phyloP scores from a whole-genome alignment of 2,888 invertebrate genomes.

The Spisula subtruncata region DNA sequence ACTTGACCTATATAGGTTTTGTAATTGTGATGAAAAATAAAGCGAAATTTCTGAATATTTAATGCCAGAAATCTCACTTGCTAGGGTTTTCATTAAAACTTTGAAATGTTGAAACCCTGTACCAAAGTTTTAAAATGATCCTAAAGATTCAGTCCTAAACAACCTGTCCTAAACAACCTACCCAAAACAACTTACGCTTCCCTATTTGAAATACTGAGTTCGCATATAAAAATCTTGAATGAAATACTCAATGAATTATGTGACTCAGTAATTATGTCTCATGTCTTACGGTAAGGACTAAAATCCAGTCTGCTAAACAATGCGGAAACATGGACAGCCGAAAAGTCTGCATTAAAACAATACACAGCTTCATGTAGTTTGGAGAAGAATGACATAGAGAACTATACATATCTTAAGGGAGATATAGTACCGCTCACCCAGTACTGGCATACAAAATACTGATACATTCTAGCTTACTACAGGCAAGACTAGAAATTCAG shows the following conservation, averaged over 20 bases:
- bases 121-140: too few species aligned
- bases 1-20: too few species aligned
- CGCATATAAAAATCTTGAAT: not conserved
- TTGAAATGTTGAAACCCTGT: too few species aligned
- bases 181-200: too few species aligned
- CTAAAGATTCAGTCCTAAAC: not conserved
- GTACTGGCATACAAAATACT: too few species aligned
- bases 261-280: not conserved
- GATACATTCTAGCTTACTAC: too few species aligned
- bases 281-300: slow-evolving; percentile 33
- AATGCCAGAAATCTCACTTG: not conserved
- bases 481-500: too few species aligned
- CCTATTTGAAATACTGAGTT: not conserved
- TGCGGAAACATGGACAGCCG: slow-evolving; percentile 39
- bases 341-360: slow-evolving; percentile 35
- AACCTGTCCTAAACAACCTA: not conserved
- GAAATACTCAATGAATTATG: slow-evolving; percentile 23
- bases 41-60: not conserved
- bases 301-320: slow-evolving; percentile 49
- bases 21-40: not conserved
- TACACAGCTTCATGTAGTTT: not conserved
- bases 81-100: too few species aligned
- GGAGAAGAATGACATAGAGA: too few species aligned
- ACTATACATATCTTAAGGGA: too few species aligned
- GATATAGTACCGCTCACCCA: too few species aligned